Base-by-base conservation (phyloP, 2,113 vertebrate species). In the Conger conger region DNA sequence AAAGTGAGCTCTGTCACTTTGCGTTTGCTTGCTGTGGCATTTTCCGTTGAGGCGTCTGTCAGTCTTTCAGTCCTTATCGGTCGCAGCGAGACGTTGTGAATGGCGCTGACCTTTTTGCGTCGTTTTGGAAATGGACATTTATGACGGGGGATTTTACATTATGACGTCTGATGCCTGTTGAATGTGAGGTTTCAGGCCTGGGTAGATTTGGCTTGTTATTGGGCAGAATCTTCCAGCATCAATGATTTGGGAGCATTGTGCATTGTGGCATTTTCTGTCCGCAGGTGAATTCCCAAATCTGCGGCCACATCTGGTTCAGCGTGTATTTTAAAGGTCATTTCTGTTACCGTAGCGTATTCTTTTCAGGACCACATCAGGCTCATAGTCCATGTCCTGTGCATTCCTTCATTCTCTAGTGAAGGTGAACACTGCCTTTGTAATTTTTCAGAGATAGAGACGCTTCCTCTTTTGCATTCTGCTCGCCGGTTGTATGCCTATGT, bases 281-380 rank as follows among this genome's bases (percentile, higher is more conserved):
- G 4, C 83, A 23, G 38, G 13, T 6, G 45, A 53, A n/a, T n/a
- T 38, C 37, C 76, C 40, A 83, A 81, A 50, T n/a, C 11, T 42
- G n/a, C 78, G 27, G 35, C 0, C 87, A 77, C 57, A 1, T 80
- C 73, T 85, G 87, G 88, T 40, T 84, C 76, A 82, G 38, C 86
- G 73, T 73, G 57, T 60, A 83, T 85, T 23, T 84, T 83, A 87
- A 89, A 89, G 87, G 90, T 91, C 86, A 82, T 77, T 77, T 86
- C 82, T 86, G 87, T 88, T 84, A 84, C 38, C 33, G 15, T n/a
- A 80, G 9, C 27, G 7, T 33, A n/a, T 1, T 40, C 38, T 36
- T 45, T 80, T 4, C 20, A 80, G 15, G 78, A 86, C 80, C 85
- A 85, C 60, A 68, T 4, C 60, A n/a, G 23, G 57, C 20, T 23